A percentile compares a stretch with the other conserved stretches of the same genome.
These are phyloP conservation scores for Antitype chi DNA, from an alignment of 2,888 invertebrate genomes.

Conservation along the genomic window DNA sequence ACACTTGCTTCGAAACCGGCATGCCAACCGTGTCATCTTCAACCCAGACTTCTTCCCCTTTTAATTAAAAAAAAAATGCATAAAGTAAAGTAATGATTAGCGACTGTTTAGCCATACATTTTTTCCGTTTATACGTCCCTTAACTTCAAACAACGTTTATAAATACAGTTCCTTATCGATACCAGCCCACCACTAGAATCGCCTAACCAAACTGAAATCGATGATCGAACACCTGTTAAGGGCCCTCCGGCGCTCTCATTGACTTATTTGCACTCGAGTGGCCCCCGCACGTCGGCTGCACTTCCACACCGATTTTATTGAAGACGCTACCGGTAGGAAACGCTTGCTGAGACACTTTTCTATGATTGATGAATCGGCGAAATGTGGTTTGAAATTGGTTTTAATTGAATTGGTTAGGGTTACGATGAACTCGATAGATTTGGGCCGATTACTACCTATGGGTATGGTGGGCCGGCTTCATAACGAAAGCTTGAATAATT, in stretches of 20 bases:
- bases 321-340: slow-evolving; percentile 46
- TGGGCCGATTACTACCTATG: too few species aligned
- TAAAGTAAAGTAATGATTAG: too few species aligned
- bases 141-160: too few species aligned
- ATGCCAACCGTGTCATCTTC: neutral
- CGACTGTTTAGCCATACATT: too few species aligned
- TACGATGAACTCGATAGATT: neutral
- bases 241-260: slow-evolving; percentile 71
- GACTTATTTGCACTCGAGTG: slow-evolving; percentile 74
- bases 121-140: too few species aligned
- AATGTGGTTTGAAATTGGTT: slow-evolving; percentile 27
- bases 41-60: neutral
- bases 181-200: slow-evolving; percentile 66
- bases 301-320: slow-evolving; percentile 64
- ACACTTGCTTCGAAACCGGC: neutral
- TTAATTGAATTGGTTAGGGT: slow-evolving; percentile 38
- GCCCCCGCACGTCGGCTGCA: slow-evolving; percentile 65
- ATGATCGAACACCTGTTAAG: slow-evolving; percentile 84
- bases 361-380: slow-evolving; percentile 57
- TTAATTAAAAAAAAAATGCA: too few species aligned
- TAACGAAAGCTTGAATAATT: neutral
- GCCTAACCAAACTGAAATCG: slow-evolving; percentile 75
- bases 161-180: slow-evolving; percentile 52
- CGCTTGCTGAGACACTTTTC: slow-evolving; percentile 41
- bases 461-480: too few species aligned